phyloP scores from a whole-genome alignment of 2,797 vertebrate genomes.

The Babyrousa celebensis region DNA sequence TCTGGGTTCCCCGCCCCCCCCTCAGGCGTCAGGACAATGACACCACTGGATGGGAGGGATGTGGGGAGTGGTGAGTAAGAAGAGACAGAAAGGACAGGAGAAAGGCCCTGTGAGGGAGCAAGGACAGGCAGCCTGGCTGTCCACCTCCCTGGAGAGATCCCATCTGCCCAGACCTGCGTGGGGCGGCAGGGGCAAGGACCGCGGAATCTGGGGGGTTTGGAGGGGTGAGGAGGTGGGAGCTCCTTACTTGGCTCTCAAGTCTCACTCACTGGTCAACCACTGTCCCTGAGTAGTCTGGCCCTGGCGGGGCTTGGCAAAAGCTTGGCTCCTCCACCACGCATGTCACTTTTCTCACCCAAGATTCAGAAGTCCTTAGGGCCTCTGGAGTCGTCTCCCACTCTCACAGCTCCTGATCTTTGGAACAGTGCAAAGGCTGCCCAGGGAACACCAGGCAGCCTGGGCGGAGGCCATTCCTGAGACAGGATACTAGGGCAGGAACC shows the following conservation, averaged over 20 bases:
- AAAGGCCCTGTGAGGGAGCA: background rate
- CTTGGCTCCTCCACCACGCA: background rate
- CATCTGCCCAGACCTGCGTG: background rate
- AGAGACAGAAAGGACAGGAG: background rate
- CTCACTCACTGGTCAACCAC: background rate
- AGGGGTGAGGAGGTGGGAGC: background rate
- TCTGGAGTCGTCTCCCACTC: background rate
- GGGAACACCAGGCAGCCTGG: constrained; percentile 69
- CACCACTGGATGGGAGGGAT: constrained; percentile 55
- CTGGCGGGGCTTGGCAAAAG: background rate
- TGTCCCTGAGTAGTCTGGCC: background rate
- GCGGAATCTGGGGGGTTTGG: background rate
- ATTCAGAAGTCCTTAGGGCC: background rate
- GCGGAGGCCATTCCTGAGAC: constrained; percentile 83
- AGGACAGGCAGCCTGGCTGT: background rate
- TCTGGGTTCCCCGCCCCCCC: background rate
- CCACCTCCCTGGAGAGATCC: background rate
- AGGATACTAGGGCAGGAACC: constrained; percentile 86
- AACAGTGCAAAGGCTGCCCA: constrained; percentile 19
- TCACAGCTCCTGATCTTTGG: background rate
- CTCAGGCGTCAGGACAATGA: constrained; percentile 56
- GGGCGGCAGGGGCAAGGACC: background rate
- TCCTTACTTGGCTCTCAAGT: background rate
- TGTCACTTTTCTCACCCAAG: background rate
- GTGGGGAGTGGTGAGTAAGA: constrained; percentile 35